Evolutionary conservation across 2,797 vertebrate genomes (phyloP).

Genomic region (Hydrophis major): DNA sequence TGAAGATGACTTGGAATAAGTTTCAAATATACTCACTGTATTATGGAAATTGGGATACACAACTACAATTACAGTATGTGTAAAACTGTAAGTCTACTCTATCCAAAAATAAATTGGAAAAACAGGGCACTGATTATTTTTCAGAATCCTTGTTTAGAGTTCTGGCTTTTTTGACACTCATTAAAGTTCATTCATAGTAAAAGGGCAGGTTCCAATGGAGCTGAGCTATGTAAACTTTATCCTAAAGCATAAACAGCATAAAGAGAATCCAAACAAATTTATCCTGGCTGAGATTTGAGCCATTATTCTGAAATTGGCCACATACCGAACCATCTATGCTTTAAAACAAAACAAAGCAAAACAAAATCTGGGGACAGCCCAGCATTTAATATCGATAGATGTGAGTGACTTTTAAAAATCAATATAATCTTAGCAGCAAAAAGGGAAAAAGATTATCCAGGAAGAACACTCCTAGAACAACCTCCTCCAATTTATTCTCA

Average conservation of each 20-base stretch:
- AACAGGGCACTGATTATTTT: background rate
- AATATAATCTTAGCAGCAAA: background rate
- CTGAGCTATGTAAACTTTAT: background rate
- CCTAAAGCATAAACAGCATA: background rate
- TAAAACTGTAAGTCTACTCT: background rate
- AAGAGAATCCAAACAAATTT: background rate
- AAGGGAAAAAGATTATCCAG: background rate
- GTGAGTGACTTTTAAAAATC: background rate
- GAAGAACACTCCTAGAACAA: background rate
- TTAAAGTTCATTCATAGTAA: background rate
- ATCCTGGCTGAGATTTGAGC: background rate
- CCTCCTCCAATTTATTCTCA: background rate
- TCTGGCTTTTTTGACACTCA: background rate
- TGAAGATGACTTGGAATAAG: background rate
- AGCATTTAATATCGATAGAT: background rate
- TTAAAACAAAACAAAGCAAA: background rate
- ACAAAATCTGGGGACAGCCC: background rate
- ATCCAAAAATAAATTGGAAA: background rate
- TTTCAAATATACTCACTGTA: background rate
- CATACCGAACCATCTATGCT: background rate
- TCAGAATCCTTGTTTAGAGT: slow-evolving; percentile 15
- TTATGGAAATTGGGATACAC: slow-evolving; percentile 13
- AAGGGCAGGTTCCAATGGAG: background rate
- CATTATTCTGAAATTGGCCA: background rate
- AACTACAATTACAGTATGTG: background rate